Base-by-base conservation (phyloP, 2,888 invertebrate genomes). In the Steromphala cineraria region DNA sequence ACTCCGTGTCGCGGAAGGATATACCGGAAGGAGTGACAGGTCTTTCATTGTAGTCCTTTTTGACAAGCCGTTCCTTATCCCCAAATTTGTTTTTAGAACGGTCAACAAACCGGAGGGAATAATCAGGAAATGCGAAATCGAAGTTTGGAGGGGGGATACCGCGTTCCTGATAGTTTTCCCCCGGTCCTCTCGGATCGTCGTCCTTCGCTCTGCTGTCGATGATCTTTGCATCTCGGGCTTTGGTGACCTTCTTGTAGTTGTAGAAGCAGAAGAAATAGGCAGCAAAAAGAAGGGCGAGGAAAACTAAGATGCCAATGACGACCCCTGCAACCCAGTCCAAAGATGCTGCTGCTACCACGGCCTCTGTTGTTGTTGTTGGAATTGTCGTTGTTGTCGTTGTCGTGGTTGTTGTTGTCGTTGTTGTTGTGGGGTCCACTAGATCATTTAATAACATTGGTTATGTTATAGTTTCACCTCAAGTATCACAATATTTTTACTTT, bases 231-330 rank as follows among this genome's bases (percentile, higher is more conserved):
- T 84, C 81, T 31, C 83, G 83, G 21, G 53, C 40, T 21, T 81
- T 83, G 52, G 82, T 40, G 13, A 83, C 81, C 80, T 87, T 87
- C 74, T 83, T 76, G 79, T 86, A 85, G 80, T 84, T 85, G 78
- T 81, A 75, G 28, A 81, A 80, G 19, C 78, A 82, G 10, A 87
- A 80, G n/a, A 87, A 15, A 3, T 84, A 53, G 13, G 86, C 46
- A 13, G 82, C 83, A 1, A 87, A 19, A 10, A 83, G 67, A 10
- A 88, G 80, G 15, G 86, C 24, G 8, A 86, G 28, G n/a, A 87
- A 52, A 17, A 83, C 80, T 4, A 87, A 19, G 10, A 82, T 75
- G 1, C 86, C 71, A 1, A 86, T 83, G 19, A 81, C 71, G 4
- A 71, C 78, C 8, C 80, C 81, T 2, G 83, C 85, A 0, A 84